Evolutionary conservation across 2,797 vertebrate species (phyloP), one percentile per base, ranked within the genome.

Genomic region (Xenopus petersii): DNA sequence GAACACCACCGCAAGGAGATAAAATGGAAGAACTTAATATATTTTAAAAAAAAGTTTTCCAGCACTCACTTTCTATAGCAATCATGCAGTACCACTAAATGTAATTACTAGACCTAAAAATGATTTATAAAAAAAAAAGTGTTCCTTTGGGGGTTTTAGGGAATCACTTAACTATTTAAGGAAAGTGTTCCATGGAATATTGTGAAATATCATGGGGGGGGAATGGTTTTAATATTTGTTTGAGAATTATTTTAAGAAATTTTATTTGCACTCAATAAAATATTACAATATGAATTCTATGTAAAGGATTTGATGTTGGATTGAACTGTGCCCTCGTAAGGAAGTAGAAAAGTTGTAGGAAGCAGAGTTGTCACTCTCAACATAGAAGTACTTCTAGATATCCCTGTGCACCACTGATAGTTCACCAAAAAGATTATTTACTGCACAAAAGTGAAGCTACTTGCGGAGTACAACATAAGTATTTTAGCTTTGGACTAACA

Each of bases 261-360:
- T 79, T 79, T 70, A 79, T 79, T 79, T 79, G 76, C 76, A 79
- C 76, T 74, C 70, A 60, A 79, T 74, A 74, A 79, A 79, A 78
- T 62, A 69, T 64, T 64, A 47, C 46, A 73, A 78, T 69, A 61
- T 60, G 21, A 70, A 69, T 42, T 70, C 49, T 71, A 65, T 78
- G 3, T 36, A 3, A 36, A 36, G 6, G 33, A 36, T 6, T 36
- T 36, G 3, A 36, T 36, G 3, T 36, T 36, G 33, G 33, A 36
- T 1, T 36, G 33, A 36, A 36, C 6, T 3, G 6, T 36, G 33
- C 6, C 33, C 33, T 36, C 6, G 33, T 1, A 36, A 36, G 33
- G 33, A 6, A 6, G 6, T 3, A 6, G 33, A 36, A 36, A 36
- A 6, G 33, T 36, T 36, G 33, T 36, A 36, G 33, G 33, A 36